Percentiles rank a stretch among this genome's conserved stretches.
Conservation (phyloP, 2,888 invertebrate genomes). For the Leucoptera coffeella region DNA sequence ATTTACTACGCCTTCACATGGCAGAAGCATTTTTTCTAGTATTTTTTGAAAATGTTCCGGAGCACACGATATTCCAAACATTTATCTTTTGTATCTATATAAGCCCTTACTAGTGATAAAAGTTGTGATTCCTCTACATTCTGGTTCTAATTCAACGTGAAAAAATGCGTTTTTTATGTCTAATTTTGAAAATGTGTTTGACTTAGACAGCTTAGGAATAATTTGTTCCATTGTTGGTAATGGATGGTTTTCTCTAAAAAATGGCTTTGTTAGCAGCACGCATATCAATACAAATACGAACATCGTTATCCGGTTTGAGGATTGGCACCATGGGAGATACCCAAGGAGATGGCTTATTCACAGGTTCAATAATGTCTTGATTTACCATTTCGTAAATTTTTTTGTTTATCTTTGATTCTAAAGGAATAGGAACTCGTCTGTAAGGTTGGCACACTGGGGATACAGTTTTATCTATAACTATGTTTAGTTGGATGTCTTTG, state of each 20-base stretch:
- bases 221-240: conserved; percentile 10
- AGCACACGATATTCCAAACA: conserved; percentile 13
- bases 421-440: conserved; percentile 1
- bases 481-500: conserved; percentile 1
- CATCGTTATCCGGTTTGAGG: conserved; percentile 5
- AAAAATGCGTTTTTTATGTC: conserved; percentile 13
- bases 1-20: conserved; percentile 3
- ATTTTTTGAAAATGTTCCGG: conserved; percentile 6
- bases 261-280: conserved; percentile 8
- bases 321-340: conserved; percentile 8
- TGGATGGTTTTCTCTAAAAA: conserved; percentile 7
- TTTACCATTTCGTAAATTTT: neutral
- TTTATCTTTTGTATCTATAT: conserved; percentile 12
- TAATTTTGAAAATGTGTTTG: conserved; percentile 1
- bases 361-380: neutral
- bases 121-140: conserved; percentile 16
- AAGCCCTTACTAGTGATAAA: conserved; percentile 10
- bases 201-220: conserved; percentile 8
- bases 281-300: conserved; percentile 8
- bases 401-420: conserved; percentile 1
- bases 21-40: conserved; percentile 6
- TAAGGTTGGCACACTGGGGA: conserved; percentile 1
- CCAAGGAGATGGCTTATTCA: conserved; percentile 1
- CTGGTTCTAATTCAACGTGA: conserved; percentile 14
- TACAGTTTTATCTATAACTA: conserved; percentile 1